A percentile compares a stretch with the other conserved stretches of the same genome.
phyloP scores from a whole-genome alignment of 2,888 invertebrate genomes.

The Melanostoma mellinum region DNA sequence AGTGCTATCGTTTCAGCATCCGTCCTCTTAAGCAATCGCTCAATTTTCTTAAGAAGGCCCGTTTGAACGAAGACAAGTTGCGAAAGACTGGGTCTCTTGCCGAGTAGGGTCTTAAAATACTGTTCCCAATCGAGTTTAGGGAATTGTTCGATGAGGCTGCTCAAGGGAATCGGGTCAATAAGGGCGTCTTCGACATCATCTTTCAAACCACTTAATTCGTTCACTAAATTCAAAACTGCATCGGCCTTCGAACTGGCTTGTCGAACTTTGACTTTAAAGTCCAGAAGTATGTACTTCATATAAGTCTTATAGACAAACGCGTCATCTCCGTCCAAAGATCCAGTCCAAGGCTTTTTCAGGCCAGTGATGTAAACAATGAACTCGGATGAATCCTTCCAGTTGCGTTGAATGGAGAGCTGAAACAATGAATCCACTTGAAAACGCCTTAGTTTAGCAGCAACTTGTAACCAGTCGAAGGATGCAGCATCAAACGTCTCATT shows the following conservation, averaged over 20 bases:
- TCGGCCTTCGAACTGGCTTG: constrained; percentile 76
- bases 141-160: constrained; percentile 71
- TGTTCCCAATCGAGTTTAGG: constrained; percentile 74
- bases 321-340: constrained; percentile 67
- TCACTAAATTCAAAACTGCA: constrained; percentile 77
- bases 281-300: constrained; percentile 77
- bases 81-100: constrained; percentile 53
- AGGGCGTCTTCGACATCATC: constrained; percentile 73
- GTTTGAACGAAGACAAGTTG: constrained; percentile 77
- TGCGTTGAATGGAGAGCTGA: constrained; percentile 76
- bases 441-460: constrained; percentile 77
- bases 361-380: constrained; percentile 77
- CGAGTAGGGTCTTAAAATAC: constrained; percentile 76
- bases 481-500: constrained; percentile 67
- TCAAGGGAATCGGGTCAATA: constrained; percentile 76
- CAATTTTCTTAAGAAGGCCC: constrained; percentile 74
- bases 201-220: constrained; percentile 73
- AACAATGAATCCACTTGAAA: constrained; percentile 77
- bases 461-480: constrained; percentile 76
- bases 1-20: constrained; percentile 75
- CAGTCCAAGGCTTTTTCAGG: constrained; percentile 49
- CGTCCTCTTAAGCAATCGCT: constrained; percentile 57
- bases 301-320: constrained; percentile 78
- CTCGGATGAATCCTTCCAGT: constrained; percentile 79
- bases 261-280: constrained; percentile 77